Evolutionary conservation across 2,113 vertebrate genomes (phyloP).

Genomic region (Notechis scutatus): DNA sequence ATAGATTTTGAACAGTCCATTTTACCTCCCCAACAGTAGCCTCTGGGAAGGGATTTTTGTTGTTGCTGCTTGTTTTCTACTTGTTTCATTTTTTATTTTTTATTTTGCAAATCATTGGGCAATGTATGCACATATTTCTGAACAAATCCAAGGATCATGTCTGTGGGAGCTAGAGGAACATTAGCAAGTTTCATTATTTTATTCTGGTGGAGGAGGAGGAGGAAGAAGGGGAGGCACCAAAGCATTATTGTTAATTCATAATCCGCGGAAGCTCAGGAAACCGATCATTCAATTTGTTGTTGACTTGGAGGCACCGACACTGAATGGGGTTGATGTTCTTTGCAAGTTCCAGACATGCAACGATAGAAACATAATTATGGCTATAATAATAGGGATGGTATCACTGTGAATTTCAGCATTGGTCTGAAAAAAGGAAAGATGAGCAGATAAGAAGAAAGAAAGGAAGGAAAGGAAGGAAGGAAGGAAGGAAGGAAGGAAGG

Average conservation of each 20-base stretch:
- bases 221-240: neutral
- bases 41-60: neutral
- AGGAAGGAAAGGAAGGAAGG: too few relatives aligned
- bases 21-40: neutral
- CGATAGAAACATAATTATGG: neutral
- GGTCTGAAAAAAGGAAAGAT: neutral
- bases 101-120: neutral
- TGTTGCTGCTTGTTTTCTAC: neutral
- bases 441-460: too few relatives aligned
- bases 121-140: neutral
- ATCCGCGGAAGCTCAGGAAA: neutral
- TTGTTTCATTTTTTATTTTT: neutral
- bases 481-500: too few relatives aligned
- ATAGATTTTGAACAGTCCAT: neutral
- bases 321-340: neutral
- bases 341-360: neutral
- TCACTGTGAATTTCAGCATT: neutral
- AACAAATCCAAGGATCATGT: neutral
- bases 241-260: neutral
- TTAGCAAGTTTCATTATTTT: neutral
- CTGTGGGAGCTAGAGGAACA: neutral
- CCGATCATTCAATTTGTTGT: neutral
- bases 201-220: neutral
- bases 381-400: neutral
- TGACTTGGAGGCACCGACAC: neutral